Evolutionary conservation across 2,888 invertebrate species (phyloP).

Genomic region (Macropis europaea): DNA sequence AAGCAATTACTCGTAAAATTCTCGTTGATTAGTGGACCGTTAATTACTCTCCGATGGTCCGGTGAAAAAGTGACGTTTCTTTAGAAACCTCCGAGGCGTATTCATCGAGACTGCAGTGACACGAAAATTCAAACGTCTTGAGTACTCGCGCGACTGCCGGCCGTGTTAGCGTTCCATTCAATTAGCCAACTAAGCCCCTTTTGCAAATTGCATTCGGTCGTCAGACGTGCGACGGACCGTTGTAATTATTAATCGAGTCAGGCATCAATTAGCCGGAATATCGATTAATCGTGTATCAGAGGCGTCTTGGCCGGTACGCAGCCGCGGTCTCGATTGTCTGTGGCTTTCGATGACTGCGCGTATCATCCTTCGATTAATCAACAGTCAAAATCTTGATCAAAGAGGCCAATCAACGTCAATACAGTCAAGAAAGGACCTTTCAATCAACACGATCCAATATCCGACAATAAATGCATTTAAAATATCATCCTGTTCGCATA

Average conservation of each 20-base stretch:
- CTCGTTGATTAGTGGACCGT: background rate
- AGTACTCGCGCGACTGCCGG: background rate
- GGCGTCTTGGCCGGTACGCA: slow-evolving; percentile 45
- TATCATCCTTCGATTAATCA: slow-evolving; percentile 66
- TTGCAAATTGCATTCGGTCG: slow-evolving; percentile 22
- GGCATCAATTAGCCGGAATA: slow-evolving; percentile 71
- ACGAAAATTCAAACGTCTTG: background rate
- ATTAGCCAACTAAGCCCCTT: slow-evolving; percentile 16
- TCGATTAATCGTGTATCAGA: slow-evolving; percentile 68
- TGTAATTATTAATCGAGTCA: slow-evolving; percentile 73
- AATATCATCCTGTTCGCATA: too few species aligned
- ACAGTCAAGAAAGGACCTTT: background rate
- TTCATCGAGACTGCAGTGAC: background rate
- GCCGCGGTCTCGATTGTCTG: slow-evolving; percentile 54
- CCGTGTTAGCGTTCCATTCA: background rate
- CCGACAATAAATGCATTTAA: too few species aligned
- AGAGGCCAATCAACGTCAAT: background rate
- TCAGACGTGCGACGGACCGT: slow-evolving; percentile 33
- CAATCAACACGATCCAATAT: too few species aligned
- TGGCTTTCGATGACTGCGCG: slow-evolving; percentile 64
- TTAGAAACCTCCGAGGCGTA: background rate
- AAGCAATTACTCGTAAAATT: slow-evolving; percentile 16
- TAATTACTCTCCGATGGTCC: background rate
- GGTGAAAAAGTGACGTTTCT: background rate
- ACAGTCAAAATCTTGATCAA: background rate